These are phyloP conservation scores for Ophion ventricosus DNA, from an alignment of 2,888 invertebrate genomes.

Conservation along the genomic window DNA sequence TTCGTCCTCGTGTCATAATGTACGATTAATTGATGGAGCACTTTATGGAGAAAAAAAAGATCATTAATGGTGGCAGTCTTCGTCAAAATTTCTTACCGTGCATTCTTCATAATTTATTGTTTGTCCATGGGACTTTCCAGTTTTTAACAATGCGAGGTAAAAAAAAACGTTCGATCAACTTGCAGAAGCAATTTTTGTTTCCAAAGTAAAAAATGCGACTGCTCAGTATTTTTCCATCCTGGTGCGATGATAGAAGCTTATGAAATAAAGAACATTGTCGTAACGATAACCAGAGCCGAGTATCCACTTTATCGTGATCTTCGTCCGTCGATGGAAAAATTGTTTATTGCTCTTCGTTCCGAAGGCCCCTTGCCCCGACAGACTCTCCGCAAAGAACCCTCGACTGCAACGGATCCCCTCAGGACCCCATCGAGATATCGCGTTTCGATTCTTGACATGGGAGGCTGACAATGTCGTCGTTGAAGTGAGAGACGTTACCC, in stretches of 20 bases:
- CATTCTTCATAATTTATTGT: not conserved
- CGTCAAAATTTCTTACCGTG: constrained; percentile 22
- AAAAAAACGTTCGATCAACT: not conserved
- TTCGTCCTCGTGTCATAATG: too few relatives aligned
- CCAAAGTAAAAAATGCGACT: not conserved
- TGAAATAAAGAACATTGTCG: not conserved
- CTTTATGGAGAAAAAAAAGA: too few relatives aligned
- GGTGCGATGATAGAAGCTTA: not conserved
- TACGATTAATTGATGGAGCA: too few relatives aligned
- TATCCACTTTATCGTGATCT: not conserved
- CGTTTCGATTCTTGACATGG: constrained; percentile 66
- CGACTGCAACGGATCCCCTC: constrained; percentile 32
- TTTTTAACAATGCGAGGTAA: too few relatives aligned
- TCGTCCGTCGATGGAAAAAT: not conserved
- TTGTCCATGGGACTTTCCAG: too few relatives aligned
- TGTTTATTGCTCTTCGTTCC: constrained; percentile 39
- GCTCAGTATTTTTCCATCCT: not conserved
- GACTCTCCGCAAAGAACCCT: not conserved
- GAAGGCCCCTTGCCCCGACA: not conserved
- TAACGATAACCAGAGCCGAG: constrained; percentile 21
- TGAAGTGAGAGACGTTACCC: constrained; percentile 51
- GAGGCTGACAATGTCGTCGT: constrained; percentile 57
- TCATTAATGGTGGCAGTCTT: constrained; percentile 58
- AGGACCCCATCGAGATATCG: constrained; percentile 61
- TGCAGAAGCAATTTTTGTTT: not conserved